These are phyloP conservation scores for Neofelis nebulosa DNA, from an alignment of 2,113 vertebrate species.

Conservation along the genomic window DNA sequence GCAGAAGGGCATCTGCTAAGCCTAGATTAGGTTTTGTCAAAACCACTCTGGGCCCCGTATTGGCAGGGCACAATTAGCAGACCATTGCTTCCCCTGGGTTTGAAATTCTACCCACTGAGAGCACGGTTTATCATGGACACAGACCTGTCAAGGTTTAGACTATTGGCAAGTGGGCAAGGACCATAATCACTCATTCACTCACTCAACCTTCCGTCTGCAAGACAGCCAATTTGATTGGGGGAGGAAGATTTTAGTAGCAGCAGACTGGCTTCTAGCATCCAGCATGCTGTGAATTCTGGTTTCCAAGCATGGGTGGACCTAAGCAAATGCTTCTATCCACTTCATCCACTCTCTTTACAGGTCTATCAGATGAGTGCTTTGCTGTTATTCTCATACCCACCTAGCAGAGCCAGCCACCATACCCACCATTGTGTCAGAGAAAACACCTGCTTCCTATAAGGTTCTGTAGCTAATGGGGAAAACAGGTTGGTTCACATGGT, in stretches of 20 bases:
- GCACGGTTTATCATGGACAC: not conserved
- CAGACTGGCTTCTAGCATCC: not conserved
- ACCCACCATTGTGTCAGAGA: not conserved
- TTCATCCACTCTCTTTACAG: not conserved
- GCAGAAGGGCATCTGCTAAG: not conserved
- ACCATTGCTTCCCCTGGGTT: not conserved
- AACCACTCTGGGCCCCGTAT: not conserved
- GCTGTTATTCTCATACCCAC: not conserved
- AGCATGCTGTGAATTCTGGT: not conserved
- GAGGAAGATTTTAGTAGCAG: not conserved
- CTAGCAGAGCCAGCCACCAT: not conserved
- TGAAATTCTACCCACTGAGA: not conserved
- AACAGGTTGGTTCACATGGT: not conserved
- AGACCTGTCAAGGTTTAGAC: not conserved
- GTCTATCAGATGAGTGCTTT: not conserved
- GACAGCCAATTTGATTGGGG: not conserved
- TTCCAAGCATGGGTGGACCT: not conserved
- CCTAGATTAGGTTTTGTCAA: not conserved
- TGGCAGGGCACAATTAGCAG: not conserved
- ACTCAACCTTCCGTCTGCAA: not conserved
- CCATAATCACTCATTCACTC: no score
- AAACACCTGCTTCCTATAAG: not conserved
- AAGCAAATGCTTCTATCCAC: not conserved
- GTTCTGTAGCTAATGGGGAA: not conserved
- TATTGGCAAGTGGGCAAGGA: not conserved